These are phyloP conservation scores for Phoxinus phoxinus DNA, from an alignment of 2,113 vertebrate genomes.

Conservation along the genomic window DNA sequence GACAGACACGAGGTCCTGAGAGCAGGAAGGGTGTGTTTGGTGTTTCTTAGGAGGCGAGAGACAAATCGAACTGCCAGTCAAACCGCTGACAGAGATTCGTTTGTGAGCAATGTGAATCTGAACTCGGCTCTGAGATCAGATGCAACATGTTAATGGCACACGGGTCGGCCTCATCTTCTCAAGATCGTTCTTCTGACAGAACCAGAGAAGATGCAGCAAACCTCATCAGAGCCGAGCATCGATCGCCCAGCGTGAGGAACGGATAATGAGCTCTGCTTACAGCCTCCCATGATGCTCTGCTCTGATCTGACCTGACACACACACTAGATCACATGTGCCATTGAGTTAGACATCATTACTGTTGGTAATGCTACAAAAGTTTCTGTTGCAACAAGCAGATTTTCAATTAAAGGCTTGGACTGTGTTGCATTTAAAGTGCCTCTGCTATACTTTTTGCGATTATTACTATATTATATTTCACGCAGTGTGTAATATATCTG, in stretches of 20 bases:
- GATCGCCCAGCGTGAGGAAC: constrained; percentile 1
- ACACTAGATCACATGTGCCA: background rate
- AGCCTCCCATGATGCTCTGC: constrained; percentile 30
- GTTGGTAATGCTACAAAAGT: background rate
- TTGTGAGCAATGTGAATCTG: background rate
- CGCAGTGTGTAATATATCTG: too few relatives aligned
- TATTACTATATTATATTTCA: too few relatives aligned
- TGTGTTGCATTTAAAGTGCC: background rate
- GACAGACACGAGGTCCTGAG: constrained; percentile 74
- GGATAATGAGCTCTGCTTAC: constrained; percentile 5
- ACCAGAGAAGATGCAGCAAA: background rate
- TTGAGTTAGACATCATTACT: background rate
- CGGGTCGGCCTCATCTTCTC: too few relatives aligned
- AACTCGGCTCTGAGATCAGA: background rate
- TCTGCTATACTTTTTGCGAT: too few relatives aligned
- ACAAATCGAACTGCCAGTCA: constrained; percentile 22
- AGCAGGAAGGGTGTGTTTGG: constrained; percentile 59
- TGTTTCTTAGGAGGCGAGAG: constrained; percentile 20
- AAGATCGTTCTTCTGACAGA: too few relatives aligned
- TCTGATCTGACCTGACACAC: constrained; percentile 30
- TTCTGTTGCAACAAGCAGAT: background rate
- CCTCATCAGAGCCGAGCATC: background rate
- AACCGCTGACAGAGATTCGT: background rate
- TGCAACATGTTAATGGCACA: background rate
- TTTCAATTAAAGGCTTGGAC: background rate